A percentile compares a stretch with the other conserved stretches of the same genome.
phyloP scores from a whole-genome alignment of 1,140 invertebrate species.

The Temnothorax nylanderi region DNA sequence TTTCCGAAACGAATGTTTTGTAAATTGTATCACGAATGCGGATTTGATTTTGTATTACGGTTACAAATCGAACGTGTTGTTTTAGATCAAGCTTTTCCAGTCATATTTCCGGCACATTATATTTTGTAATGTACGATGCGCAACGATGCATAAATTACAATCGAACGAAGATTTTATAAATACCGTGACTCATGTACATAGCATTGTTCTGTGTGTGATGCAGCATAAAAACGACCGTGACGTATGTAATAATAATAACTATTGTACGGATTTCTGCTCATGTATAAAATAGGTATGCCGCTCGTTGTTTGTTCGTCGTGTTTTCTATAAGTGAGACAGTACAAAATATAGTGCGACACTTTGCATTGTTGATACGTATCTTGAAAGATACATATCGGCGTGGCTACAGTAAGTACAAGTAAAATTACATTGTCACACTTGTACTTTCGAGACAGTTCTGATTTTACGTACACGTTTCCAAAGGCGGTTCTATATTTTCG shows the following conservation, averaged over 20 bases:
- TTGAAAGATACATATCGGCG: not conserved
- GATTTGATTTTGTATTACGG: not conserved
- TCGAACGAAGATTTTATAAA: slow-evolving; percentile 26
- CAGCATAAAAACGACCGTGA: not conserved
- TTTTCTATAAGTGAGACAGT: slow-evolving; percentile 39
- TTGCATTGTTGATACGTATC: slow-evolving; percentile 4
- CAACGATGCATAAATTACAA: slow-evolving; percentile 1
- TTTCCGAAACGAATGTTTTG: slow-evolving; percentile 2
- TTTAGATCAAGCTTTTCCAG: slow-evolving; percentile 16
- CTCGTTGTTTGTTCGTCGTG: slow-evolving; percentile 15
- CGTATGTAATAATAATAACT: not conserved
- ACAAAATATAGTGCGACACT: slow-evolving; percentile 39
- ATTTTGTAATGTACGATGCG: not conserved
- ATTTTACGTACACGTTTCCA: not conserved
- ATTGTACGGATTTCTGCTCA: slow-evolving; percentile 7
- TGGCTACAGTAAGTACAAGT: not conserved
- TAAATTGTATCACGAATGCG: not conserved
- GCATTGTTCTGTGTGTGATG: not conserved
- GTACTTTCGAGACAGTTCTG: not conserved
- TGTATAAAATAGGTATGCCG: not conserved
- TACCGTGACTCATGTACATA: not conserved
- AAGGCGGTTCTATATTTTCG: not conserved
- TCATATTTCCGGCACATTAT: not conserved
- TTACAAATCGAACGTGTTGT: not conserved
- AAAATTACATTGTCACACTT: not conserved